Percentiles rank a stretch among this genome's conserved stretches.
phyloP scores from a whole-genome alignment of 2,888 invertebrate species.

The Hemithea aestivaria region DNA sequence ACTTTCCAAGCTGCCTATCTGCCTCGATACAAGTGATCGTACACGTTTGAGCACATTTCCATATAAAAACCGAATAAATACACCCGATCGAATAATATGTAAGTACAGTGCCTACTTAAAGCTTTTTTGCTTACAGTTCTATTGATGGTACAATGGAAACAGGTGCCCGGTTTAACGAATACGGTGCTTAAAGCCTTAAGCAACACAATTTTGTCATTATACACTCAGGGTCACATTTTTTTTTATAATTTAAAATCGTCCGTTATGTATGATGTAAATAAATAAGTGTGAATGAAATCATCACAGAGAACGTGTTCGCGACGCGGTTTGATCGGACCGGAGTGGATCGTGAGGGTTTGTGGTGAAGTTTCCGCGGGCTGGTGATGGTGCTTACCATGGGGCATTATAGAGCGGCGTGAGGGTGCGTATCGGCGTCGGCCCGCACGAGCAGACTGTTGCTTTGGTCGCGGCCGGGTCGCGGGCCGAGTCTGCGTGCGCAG shows the following conservation, averaged over 20 bases:
- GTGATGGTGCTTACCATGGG: constrained; percentile 65
- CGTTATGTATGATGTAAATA: constrained; percentile 51
- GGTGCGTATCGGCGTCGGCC: constrained; percentile 56
- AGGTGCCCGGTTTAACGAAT: constrained; percentile 26
- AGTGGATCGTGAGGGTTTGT: constrained; percentile 7
- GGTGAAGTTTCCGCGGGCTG: constrained; percentile 32
- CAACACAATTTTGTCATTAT: constrained; percentile 27
- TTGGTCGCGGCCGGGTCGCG: constrained; percentile 56
- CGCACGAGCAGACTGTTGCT: constrained; percentile 77
- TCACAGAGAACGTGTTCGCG: constrained; percentile 54
- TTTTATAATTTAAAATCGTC: constrained; percentile 33
- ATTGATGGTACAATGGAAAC: constrained; percentile 41
- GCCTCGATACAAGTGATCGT: background rate
- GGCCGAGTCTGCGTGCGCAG: constrained; percentile 68
- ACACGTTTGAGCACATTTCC: constrained; percentile 13
- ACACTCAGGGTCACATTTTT: constrained; percentile 28
- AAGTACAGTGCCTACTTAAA: constrained; percentile 18
- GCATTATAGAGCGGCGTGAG: constrained; percentile 59
- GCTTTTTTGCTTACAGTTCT: constrained; percentile 37
- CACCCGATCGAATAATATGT: constrained; percentile 9
- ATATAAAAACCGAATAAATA: constrained; percentile 13
- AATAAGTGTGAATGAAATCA: constrained; percentile 55
- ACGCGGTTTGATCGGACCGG: background rate
- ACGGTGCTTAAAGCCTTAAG: constrained; percentile 12
- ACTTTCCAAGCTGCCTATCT: constrained; percentile 14